These are phyloP conservation scores for Sesia bembeciformis DNA, from an alignment of 2,888 invertebrate genomes.

Conservation along the genomic window DNA sequence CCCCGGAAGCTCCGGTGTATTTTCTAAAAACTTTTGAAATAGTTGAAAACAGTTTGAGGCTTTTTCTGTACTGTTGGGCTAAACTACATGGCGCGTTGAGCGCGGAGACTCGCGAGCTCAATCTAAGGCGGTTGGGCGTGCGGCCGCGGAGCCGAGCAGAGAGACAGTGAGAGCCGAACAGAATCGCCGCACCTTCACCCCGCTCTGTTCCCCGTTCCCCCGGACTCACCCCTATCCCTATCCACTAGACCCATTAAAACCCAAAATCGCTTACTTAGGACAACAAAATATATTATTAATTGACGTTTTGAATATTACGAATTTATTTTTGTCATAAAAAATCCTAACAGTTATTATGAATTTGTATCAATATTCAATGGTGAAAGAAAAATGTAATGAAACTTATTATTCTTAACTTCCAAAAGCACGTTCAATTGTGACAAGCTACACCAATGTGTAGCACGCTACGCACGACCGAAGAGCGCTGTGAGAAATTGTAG, in stretches of 20 bases:
- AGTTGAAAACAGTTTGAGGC: constrained; percentile 50
- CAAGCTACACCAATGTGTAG: too few relatives aligned
- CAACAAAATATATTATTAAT: background rate
- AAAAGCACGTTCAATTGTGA: too few relatives aligned
- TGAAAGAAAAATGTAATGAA: too few relatives aligned
- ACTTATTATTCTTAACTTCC: too few relatives aligned
- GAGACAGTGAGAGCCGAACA: constrained; percentile 13
- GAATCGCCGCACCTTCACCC: background rate
- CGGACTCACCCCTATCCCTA: background rate
- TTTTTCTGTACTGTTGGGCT: constrained; percentile 24
- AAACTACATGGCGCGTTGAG: constrained; percentile 37
- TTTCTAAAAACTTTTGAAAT: constrained; percentile 42
- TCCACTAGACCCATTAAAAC: background rate
- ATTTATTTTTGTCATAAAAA: too few relatives aligned
- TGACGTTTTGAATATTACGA: background rate
- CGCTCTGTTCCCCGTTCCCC: background rate
- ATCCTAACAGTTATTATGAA: too few relatives aligned
- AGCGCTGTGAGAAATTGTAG: too few relatives aligned
- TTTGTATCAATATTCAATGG: too few relatives aligned
- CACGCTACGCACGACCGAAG: too few relatives aligned
- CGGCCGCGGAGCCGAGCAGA: constrained; percentile 17
- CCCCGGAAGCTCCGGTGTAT: constrained; percentile 30
- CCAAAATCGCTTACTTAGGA: background rate
- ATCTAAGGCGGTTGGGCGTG: constrained; percentile 26
- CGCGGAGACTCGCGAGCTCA: constrained; percentile 25